Conservation (phyloP, 2,113 vertebrate species). For the Sardina pilchardus region DNA sequence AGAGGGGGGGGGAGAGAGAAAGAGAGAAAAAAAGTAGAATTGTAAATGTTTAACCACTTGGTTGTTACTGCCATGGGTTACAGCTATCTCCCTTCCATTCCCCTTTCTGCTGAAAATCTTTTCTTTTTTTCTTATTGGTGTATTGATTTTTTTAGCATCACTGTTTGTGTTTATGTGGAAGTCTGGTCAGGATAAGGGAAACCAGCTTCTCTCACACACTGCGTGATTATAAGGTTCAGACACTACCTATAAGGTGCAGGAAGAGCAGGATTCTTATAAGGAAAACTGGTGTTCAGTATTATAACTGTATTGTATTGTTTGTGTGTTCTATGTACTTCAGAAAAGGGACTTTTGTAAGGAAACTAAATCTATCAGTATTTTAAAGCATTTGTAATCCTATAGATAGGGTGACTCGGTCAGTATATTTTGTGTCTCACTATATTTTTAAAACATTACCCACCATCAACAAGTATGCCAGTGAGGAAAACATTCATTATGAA, state of each 20-base stretch:
- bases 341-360: background rate
- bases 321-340: background rate
- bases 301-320: background rate
- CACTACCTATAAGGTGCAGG: background rate
- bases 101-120: constrained; percentile 61
- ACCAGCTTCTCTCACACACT: background rate
- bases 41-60: constrained; percentile 88
- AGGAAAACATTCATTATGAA: background rate
- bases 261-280: background rate
- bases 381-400: background rate
- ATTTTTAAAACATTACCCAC: background rate
- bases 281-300: background rate
- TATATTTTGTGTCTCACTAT: background rate
- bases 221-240: background rate
- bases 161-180: constrained; percentile 17
- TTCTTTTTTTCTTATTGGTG: constrained; percentile 13
- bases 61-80: constrained; percentile 74
- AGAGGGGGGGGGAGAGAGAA: background rate
- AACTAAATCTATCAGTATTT: background rate
- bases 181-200: background rate
- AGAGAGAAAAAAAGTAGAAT: constrained; percentile 70
- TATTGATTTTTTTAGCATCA: constrained; percentile 4
- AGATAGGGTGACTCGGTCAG: background rate
- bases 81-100: constrained; percentile 72
- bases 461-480: background rate